These are phyloP conservation scores for Oncorhynchus clarkii DNA, from an alignment of 2,113 vertebrate species.

Conservation along the genomic window DNA sequence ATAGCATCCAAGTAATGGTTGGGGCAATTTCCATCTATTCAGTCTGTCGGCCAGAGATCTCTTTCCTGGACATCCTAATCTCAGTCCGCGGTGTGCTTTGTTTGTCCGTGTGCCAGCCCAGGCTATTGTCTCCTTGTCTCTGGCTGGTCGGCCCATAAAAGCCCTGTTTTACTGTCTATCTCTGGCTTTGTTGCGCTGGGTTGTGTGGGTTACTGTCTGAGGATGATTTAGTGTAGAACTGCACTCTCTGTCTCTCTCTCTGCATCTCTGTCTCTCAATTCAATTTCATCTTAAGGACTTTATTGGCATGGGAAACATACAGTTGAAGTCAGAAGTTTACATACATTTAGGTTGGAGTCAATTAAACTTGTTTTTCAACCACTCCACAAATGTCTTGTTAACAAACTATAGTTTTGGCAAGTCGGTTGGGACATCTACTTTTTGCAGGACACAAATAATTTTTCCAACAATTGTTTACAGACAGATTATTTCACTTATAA, in stretches of 20 bases:
- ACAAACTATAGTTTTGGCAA: too few relatives aligned
- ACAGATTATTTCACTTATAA: too few relatives aligned
- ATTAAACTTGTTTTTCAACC: too few relatives aligned
- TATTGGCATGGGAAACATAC: too few relatives aligned
- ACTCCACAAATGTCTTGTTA: too few relatives aligned
- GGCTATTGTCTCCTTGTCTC: constrained; percentile 36
- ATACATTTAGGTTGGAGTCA: too few relatives aligned
- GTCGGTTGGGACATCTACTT: too few relatives aligned
- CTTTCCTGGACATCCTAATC: constrained; percentile 23
- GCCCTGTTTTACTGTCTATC: constrained; percentile 41
- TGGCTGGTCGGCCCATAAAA: constrained; percentile 49
- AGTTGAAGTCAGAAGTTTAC: too few relatives aligned
- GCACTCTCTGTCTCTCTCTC: background rate
- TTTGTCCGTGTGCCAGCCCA: constrained; percentile 18
- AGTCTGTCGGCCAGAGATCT: background rate
- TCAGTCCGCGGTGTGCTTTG: constrained; percentile 3
- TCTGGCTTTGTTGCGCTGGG: constrained; percentile 15
- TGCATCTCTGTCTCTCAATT: background rate
- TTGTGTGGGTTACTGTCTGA: constrained; percentile 35
- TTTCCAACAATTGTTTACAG: too few relatives aligned
- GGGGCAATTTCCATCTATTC: background rate
- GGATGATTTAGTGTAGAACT: constrained; percentile 52
- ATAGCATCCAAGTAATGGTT: background rate
- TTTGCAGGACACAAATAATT: too few relatives aligned
- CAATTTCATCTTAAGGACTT: too few relatives aligned